Percentiles rank a stretch among this genome's conserved stretches.
Conservation (phyloP, 2,113 vertebrate species). For the Dinomys branickii region DNA sequence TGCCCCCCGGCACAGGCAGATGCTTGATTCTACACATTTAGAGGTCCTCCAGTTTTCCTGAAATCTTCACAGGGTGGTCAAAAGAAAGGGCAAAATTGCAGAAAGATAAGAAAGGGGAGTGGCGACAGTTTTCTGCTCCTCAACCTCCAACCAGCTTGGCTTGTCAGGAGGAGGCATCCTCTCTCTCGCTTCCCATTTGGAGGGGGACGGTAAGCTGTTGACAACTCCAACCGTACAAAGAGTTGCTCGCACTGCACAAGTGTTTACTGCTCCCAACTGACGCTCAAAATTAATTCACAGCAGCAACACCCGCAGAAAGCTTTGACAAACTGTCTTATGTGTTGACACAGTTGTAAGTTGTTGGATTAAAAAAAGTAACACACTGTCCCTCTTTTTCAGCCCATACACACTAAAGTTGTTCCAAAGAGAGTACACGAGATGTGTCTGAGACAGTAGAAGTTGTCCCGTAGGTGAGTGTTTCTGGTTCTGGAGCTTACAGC, state of each 20-base stretch:
- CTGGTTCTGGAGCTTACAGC: no score
- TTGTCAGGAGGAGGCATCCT: conserved; percentile 66
- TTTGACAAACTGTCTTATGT: conserved; percentile 89
- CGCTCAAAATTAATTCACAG: conserved; percentile 89
- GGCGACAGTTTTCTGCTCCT: conserved; percentile 35
- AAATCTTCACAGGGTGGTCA: background rate
- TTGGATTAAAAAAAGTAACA: conserved; percentile 88
- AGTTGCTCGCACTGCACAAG: conserved; percentile 87
- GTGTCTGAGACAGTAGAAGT: conserved; percentile 38
- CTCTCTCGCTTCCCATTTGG: background rate
- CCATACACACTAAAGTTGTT: conserved; percentile 80
- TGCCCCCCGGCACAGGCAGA: background rate
- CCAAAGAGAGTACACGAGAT: background rate
- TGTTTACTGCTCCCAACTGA: conserved; percentile 88
- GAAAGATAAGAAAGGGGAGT: background rate
- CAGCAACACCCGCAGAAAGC: conserved; percentile 84
- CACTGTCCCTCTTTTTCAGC: conserved; percentile 87
- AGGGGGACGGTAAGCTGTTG: conserved; percentile 82
- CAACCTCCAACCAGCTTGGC: conserved; percentile 70
- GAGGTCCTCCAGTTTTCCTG: background rate
- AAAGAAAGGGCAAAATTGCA: background rate
- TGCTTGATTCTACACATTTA: background rate
- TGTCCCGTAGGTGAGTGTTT: background rate
- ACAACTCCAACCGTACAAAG: conserved; percentile 86
- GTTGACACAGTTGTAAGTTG: conserved; percentile 88